phyloP scores from a whole-genome alignment of 2,113 vertebrate species.

The Chloebia gouldiae region DNA sequence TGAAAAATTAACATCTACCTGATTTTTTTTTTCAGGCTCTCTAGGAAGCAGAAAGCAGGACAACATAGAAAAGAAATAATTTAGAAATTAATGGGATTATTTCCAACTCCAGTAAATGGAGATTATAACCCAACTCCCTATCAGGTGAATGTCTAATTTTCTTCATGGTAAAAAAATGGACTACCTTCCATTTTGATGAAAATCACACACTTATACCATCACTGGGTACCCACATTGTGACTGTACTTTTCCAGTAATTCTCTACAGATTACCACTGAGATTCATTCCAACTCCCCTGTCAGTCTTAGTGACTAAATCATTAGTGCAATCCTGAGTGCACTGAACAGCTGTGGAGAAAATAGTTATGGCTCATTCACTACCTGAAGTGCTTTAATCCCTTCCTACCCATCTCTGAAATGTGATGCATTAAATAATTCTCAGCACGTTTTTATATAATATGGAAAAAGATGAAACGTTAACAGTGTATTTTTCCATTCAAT shows the following conservation, averaged over 20 bases:
- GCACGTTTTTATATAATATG: background rate
- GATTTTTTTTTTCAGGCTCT: background rate
- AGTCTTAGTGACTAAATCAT: background rate
- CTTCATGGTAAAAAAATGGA: background rate
- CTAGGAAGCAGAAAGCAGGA: background rate
- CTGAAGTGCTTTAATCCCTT: constrained; percentile 18
- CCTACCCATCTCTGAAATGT: constrained; percentile 2
- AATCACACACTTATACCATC: background rate
- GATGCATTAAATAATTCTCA: constrained; percentile 17
- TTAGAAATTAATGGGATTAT: background rate
- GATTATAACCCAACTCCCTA: background rate
- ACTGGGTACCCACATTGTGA: background rate
- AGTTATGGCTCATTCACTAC: constrained; percentile 34
- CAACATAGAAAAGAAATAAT: background rate
- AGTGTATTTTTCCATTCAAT: background rate
- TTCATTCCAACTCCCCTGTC: background rate
- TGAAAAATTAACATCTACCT: background rate
- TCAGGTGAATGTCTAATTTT: background rate
- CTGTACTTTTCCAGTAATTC: constrained; percentile 7
- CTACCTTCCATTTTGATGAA: constrained; percentile 2
- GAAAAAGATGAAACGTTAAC: constrained; percentile 6
- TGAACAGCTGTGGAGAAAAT: constrained; percentile 27
- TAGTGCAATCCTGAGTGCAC: constrained; percentile 6
- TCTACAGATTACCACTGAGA: background rate
- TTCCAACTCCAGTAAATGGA: background rate